Evolutionary conservation across 2,888 invertebrate species (phyloP).

Genomic region (Lepidochrysops patricia): DNA sequence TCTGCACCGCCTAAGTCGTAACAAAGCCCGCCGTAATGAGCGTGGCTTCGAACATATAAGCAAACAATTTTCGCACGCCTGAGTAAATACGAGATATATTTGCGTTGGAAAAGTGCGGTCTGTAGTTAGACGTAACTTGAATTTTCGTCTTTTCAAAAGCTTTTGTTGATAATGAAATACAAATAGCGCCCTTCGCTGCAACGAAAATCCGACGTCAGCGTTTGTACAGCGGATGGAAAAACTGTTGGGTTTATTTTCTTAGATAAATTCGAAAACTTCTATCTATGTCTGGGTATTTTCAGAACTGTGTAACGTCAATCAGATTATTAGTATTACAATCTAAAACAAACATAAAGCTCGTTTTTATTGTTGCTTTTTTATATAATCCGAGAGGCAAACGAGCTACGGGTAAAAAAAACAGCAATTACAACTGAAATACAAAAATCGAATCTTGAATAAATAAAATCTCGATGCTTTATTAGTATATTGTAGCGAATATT

Average conservation of each 20-base stretch:
- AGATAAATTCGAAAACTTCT: not conserved
- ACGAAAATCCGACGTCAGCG: conserved; percentile 39
- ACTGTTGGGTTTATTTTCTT: conserved; percentile 13
- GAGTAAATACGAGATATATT: conserved; percentile 73
- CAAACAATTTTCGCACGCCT: conserved; percentile 73
- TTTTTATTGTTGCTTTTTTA: too few relatives aligned
- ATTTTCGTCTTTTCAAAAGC: conserved; percentile 64
- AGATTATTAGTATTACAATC: too few relatives aligned
- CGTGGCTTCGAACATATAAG: conserved; percentile 74
- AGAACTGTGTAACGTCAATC: not conserved
- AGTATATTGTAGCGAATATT: not conserved
- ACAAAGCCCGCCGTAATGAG: conserved; percentile 71
- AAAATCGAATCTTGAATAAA: not conserved
- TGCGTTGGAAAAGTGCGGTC: conserved; percentile 57
- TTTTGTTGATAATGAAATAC: conserved; percentile 71
- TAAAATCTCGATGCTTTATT: not conserved
- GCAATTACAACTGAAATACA: not conserved
- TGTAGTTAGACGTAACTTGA: conserved; percentile 55
- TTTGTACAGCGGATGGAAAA: conserved; percentile 25
- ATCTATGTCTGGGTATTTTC: not conserved
- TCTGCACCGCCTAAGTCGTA: conserved; percentile 45
- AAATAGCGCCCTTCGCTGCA: conserved; percentile 59
- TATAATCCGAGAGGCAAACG: too few relatives aligned
- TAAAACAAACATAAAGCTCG: too few relatives aligned
- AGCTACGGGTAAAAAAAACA: too few relatives aligned